These are phyloP conservation scores for Lepas anatifera DNA, from an alignment of 2,888 invertebrate genomes.

Conservation along the genomic window DNA sequence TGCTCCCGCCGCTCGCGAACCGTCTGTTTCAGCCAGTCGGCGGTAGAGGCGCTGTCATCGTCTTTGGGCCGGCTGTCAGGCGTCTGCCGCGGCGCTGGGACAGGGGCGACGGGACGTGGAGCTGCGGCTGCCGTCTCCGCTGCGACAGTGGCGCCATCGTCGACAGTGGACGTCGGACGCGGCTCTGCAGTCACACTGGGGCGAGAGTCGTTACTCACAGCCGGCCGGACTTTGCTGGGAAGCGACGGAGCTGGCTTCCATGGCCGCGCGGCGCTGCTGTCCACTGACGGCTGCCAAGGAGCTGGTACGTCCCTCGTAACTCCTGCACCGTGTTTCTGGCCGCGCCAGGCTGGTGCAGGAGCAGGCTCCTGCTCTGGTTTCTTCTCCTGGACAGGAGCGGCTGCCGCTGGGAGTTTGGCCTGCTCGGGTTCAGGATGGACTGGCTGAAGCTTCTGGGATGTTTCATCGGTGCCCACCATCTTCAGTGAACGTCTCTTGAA, in stretches of 20 bases:
- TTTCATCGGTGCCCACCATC: neutral
- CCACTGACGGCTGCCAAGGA: neutral
- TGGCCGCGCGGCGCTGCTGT: neutral
- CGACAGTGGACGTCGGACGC: neutral
- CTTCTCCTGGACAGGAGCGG: neutral
- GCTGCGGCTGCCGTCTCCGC: neutral
- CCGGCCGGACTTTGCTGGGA: neutral
- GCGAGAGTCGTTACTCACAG: too few relatives aligned
- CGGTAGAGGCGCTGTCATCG: neutral
- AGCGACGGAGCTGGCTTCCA: neutral
- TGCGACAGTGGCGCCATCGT: neutral
- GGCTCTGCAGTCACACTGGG: neutral
- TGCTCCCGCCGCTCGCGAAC: neutral
- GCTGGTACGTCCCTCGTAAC: too few relatives aligned
- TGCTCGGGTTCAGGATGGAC: neutral
- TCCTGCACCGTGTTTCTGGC: too few relatives aligned
- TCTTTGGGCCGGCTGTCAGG: neutral
- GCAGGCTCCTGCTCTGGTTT: neutral
- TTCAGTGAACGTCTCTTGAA: slow-evolving; percentile 68
- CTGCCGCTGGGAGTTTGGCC: neutral
- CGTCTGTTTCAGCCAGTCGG: slow-evolving; percentile 2
- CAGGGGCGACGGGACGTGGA: neutral
- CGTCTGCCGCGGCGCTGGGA: slow-evolving; percentile 24
- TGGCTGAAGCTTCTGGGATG: neutral
- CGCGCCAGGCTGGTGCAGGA: too few relatives aligned